Conservation (phyloP, 2,888 invertebrate genomes). For the Scrobipalpa costella region DNA sequence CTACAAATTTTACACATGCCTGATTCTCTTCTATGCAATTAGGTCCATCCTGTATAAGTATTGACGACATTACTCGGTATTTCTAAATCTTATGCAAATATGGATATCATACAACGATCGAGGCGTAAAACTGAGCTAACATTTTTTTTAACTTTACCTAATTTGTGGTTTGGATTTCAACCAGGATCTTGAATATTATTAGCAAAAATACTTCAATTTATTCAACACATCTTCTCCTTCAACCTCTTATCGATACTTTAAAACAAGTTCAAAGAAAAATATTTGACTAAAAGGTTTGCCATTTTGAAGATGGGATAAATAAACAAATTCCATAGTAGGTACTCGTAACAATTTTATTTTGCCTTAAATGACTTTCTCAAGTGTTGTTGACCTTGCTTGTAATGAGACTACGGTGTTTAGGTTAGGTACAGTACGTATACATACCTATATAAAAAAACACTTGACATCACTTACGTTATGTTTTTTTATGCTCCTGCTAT, state of each 20-base stretch:
- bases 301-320: too few species aligned
- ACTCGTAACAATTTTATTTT: too few species aligned
- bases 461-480: not conserved
- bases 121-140: not conserved
- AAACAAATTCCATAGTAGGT: not conserved
- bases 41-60: too few species aligned
- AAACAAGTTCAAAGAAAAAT: too few species aligned
- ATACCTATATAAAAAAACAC: not conserved
- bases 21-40: too few species aligned
- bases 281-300: too few species aligned
- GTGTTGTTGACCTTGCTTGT: slow-evolving; percentile 4
- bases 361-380: slow-evolving; percentile 10
- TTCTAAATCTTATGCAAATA: not conserved
- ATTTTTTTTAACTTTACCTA: slow-evolving; percentile 5
- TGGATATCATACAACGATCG: not conserved
- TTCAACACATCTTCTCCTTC: too few species aligned
- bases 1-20: too few species aligned
- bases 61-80: not conserved
- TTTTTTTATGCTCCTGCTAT: not conserved
- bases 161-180: not conserved
- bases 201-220: too few species aligned
- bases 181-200: too few species aligned
- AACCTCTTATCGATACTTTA: too few species aligned
- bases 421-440: not conserved
- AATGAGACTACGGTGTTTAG: not conserved